phyloP scores from a whole-genome alignment of 2,113 vertebrate genomes.

The Eubucco bourcierii region DNA sequence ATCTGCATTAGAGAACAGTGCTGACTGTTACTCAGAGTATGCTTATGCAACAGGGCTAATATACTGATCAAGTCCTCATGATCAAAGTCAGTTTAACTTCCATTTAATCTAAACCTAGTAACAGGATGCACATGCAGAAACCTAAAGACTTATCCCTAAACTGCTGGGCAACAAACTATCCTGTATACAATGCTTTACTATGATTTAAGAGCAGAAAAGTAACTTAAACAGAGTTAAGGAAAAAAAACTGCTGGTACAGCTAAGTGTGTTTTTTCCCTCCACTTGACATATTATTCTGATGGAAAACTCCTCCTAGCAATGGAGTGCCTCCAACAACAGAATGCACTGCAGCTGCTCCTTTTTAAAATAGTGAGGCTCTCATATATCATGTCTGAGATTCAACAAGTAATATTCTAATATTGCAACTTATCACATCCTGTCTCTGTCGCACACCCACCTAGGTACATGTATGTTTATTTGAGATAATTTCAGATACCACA shows the following conservation, averaged over 20 bases:
- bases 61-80: background rate
- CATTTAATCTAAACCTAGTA: background rate
- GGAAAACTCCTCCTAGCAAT: background rate
- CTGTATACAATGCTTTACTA: accelerated
- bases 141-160: background rate
- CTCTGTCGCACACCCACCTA: background rate
- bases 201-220: too few species aligned
- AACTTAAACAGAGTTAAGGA: background rate
- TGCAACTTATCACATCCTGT: background rate
- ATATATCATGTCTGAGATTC: background rate
- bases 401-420: background rate
- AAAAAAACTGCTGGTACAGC: background rate
- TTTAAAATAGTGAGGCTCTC: background rate
- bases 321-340: background rate
- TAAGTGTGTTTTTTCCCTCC: background rate
- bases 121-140: background rate
- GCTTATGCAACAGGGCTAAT: background rate
- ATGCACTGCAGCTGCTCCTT: background rate
- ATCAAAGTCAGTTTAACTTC: background rate
- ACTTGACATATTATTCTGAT: background rate
- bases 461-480: background rate
- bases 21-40: background rate
- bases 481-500: background rate
- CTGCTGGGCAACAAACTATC: background rate
- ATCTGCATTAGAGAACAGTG: background rate